Evolutionary conservation across 2,113 vertebrate genomes (phyloP).

Genomic region (Pygoscelis antarcticus): DNA sequence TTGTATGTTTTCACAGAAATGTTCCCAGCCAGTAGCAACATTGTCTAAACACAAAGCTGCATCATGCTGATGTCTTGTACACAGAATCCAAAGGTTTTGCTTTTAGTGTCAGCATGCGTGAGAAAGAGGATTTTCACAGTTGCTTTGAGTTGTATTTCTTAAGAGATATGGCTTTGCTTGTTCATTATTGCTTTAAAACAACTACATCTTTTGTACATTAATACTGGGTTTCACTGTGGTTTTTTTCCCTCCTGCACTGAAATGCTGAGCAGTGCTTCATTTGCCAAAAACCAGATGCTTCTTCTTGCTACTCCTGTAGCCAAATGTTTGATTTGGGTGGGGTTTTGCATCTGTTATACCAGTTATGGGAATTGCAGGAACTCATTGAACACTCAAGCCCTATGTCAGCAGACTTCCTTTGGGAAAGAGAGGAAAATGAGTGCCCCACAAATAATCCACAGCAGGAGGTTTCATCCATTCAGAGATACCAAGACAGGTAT

Average conservation of each 20-base stretch:
- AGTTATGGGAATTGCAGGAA: slow-evolving; percentile 53
- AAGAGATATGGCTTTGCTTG: background rate
- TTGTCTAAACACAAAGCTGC: background rate
- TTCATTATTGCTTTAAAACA: background rate
- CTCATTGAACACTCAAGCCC: slow-evolving; percentile 37
- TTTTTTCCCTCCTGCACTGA: background rate
- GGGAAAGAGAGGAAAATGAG: slow-evolving; percentile 25
- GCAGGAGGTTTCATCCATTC: background rate
- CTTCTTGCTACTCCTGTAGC: background rate
- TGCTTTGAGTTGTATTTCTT: background rate
- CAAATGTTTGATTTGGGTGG: background rate
- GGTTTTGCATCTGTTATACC: slow-evolving; percentile 38
- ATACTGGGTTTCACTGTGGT: background rate
- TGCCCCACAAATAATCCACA: slow-evolving; percentile 7
- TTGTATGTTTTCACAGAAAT: background rate
- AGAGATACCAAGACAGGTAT: background rate
- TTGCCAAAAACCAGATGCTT: slow-evolving; percentile 35
- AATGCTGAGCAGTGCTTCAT: slow-evolving; percentile 29
- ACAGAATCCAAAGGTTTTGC: background rate
- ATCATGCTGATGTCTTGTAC: background rate
- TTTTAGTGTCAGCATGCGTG: background rate
- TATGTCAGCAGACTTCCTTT: background rate
- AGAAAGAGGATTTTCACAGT: background rate
- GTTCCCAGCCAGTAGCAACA: background rate
- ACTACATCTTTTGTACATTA: background rate